Conservation (phyloP, 2,888 invertebrate species). For the Stenchaetothrips biformis region DNA sequence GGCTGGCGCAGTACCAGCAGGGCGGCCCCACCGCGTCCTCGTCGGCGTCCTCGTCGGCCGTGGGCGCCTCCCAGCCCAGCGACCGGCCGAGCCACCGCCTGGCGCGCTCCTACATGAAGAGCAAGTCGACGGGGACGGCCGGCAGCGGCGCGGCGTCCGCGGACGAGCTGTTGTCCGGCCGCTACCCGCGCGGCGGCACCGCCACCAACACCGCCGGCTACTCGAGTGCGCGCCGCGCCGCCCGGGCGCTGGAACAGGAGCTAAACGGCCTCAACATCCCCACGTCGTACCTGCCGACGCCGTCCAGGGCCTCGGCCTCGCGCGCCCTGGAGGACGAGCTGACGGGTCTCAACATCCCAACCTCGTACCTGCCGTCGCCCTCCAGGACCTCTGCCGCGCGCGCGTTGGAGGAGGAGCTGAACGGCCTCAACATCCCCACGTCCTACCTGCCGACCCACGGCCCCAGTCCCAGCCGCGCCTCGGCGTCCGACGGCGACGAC, state of each 20-base stretch:
- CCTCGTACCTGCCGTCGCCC: neutral
- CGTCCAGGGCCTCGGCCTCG: neutral
- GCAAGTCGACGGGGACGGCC: constrained; percentile 8
- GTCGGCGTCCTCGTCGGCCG: neutral
- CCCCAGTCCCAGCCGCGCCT: constrained; percentile 2
- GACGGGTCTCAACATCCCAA: neutral
- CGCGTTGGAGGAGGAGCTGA: neutral
- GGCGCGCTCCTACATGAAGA: constrained; percentile 11
- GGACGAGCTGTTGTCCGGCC: neutral
- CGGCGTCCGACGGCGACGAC: constrained; percentile 5
- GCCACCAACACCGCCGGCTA: neutral
- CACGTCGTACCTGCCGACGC: neutral
- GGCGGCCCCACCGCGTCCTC: neutral
- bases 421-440: neutral
- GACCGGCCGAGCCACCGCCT: neutral
- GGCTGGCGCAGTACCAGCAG: constrained; percentile 37
- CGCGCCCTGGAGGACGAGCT: constrained; percentile 7
- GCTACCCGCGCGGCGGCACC: neutral
- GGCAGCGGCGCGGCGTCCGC: neutral
- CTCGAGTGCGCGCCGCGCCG: neutral
- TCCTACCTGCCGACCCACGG: neutral
- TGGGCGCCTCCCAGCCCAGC: neutral
- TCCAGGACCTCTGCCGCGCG: neutral
- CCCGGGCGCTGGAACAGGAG: constrained; percentile 13
- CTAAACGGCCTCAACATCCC: constrained; percentile 22